Evolutionary conservation across 2,888 invertebrate species (phyloP), one percentile per base, ranked within the genome.

Genomic region (Crocallis elinguaria): DNA sequence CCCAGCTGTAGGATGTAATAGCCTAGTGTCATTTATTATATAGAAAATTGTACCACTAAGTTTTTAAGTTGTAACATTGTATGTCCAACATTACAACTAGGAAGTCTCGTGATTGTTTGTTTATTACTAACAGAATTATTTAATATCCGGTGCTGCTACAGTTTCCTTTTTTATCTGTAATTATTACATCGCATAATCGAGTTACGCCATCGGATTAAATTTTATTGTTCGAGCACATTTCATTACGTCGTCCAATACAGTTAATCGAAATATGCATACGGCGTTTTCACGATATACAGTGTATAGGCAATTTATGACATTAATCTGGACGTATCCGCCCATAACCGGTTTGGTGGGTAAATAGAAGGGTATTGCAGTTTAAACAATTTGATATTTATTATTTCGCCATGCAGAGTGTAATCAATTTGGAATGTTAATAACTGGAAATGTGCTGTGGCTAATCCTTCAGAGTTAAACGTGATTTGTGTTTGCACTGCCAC

Each of bases 231-330:
- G 56, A 61, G 52, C 62, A 63, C 70, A 73, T 84, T 83, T 84
- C 75, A 82, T 84, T 81, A 79, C 70, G 57, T 60, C 45, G 60
- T 45, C 70, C 71, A 73, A 77, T 75, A 73, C 66, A 75, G 75
- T 80, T 79, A 81, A 84, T 83, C 75, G 80, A 74, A 82, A 75
- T 76, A 70, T 75, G 78, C 77, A 79, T 75, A 76, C 71, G 75
- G 66, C 58, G 35, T 51, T 51, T 45, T 45, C 39, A 45, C 32
- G 21, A 23, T 35, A 14, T 49, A 17, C 43, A 8, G 33, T 71
- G 64, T 63, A 66, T 61, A 67, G 68, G 66, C 71, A 80, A 87
- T 87, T 86, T 86, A 86, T 86, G 82, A 75, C 85, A 80, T 85
- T 88, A 87, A 87, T 86, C 82, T 83, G 80, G 59, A 75, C 71